phyloP scores from a whole-genome alignment of 2,888 invertebrate species.

The Seladonia tumulorum region DNA sequence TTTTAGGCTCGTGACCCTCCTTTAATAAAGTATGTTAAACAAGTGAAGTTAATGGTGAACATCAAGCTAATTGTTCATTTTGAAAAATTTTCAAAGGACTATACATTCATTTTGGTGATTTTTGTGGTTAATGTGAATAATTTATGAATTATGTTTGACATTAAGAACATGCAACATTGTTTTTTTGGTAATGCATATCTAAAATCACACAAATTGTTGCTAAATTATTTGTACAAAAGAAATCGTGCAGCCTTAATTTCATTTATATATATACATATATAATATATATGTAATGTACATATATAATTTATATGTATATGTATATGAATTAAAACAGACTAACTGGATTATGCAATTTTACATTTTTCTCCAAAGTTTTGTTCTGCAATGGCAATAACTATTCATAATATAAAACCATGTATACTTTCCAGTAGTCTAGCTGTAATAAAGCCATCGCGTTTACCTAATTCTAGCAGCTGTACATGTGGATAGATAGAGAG shows the following conservation, averaged over 20 bases:
- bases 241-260: constrained; percentile 58
- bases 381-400: constrained; percentile 80
- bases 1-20: constrained; percentile 84
- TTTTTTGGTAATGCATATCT: constrained; percentile 57
- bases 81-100: constrained; percentile 55
- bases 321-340: constrained; percentile 58
- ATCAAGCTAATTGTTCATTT: constrained; percentile 62
- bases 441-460: constrained; percentile 74
- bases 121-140: constrained; percentile 53
- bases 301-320: constrained; percentile 35
- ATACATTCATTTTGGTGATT: constrained; percentile 56
- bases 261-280: constrained; percentile 34
- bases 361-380: constrained; percentile 57
- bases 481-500: constrained; percentile 80
- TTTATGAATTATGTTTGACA: constrained; percentile 60
- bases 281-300: neutral
- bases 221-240: constrained; percentile 68
- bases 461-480: constrained; percentile 77
- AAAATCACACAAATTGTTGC: constrained; percentile 54
- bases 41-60: constrained; percentile 72
- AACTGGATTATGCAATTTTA: constrained; percentile 62
- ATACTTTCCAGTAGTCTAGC: constrained; percentile 79
- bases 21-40: constrained; percentile 83
- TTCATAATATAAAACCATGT: constrained; percentile 72
- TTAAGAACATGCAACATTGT: constrained; percentile 54